phyloP scores from a whole-genome alignment of 2,113 vertebrate genomes.

The Anser brachyrhynchus region DNA sequence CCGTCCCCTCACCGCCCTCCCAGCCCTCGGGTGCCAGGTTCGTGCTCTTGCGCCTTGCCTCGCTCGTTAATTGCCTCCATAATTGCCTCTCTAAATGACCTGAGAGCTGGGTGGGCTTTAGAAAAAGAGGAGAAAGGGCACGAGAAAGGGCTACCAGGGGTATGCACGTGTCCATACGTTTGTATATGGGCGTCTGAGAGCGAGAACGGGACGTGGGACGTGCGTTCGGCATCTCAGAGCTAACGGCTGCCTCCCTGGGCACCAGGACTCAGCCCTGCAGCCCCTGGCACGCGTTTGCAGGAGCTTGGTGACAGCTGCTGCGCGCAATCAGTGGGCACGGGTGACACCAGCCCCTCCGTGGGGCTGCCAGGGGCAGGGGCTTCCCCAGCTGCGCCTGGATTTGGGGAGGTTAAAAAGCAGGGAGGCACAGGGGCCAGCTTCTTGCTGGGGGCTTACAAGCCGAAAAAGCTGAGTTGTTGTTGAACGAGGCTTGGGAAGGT shows the following conservation, averaged over 20 bases:
- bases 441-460: fast-evolving
- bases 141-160: not conserved
- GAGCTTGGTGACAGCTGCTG: not conserved
- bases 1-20: not conserved
- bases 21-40: no score
- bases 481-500: not conserved
- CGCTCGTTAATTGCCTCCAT: not conserved
- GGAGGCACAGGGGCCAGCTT: fast-evolving
- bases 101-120: not conserved
- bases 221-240: fast-evolving
- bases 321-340: not conserved
- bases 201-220: not conserved
- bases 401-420: not conserved
- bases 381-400: not conserved
- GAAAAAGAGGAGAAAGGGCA: not conserved
- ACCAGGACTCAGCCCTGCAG: not conserved
- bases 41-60: no score
- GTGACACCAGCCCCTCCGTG: not conserved
- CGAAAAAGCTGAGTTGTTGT: not conserved
- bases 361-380: not conserved
- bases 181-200: not conserved
- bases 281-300: fast-evolving
- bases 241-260: not conserved
- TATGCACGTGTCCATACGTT: fast-evolving
- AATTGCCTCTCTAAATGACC: not conserved